These are phyloP conservation scores for Drosophila melanica DNA, from an alignment of 1,140 invertebrate species.

Conservation along the genomic window DNA sequence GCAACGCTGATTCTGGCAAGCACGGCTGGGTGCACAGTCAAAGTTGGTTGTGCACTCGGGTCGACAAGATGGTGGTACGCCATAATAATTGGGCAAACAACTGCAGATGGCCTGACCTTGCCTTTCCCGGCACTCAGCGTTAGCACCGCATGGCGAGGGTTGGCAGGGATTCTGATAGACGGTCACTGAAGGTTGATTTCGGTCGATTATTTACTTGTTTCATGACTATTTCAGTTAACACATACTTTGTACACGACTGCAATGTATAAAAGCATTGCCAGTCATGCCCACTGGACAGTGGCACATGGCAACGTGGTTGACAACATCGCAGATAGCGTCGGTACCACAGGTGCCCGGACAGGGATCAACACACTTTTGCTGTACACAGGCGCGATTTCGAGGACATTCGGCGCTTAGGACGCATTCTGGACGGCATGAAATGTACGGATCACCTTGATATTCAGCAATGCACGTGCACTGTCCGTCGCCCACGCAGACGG, in stretches of 20 bases:
- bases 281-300: conserved; percentile 88
- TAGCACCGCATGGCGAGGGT: conserved; percentile 90
- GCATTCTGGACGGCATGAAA: conserved; percentile 91
- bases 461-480: conserved; percentile 88
- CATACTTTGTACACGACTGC: conserved; percentile 84
- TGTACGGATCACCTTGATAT: conserved; percentile 88
- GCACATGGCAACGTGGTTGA: conserved; percentile 91
- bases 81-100: conserved; percentile 87
- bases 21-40: conserved; percentile 87
- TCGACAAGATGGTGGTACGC: conserved; percentile 87
- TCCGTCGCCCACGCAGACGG: conserved; percentile 89
- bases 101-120: conserved; percentile 87
- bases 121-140: conserved; percentile 86
- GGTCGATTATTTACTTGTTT: conserved; percentile 11
- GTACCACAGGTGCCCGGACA: conserved; percentile 90
- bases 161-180: conserved; percentile 86
- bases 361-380: conserved; percentile 90
- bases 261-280: conserved; percentile 90
- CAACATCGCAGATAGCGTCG: conserved; percentile 90
- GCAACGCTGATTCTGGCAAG: conserved; percentile 90
- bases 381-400: conserved; percentile 88
- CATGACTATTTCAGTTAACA: conserved; percentile 25
- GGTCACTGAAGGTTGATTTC: conserved; percentile 47
- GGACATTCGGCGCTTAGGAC: conserved; percentile 92
- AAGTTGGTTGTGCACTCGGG: conserved; percentile 88